phyloP scores from a whole-genome alignment of 2,797 vertebrate genomes.

The Fundulus diaphanus region DNA sequence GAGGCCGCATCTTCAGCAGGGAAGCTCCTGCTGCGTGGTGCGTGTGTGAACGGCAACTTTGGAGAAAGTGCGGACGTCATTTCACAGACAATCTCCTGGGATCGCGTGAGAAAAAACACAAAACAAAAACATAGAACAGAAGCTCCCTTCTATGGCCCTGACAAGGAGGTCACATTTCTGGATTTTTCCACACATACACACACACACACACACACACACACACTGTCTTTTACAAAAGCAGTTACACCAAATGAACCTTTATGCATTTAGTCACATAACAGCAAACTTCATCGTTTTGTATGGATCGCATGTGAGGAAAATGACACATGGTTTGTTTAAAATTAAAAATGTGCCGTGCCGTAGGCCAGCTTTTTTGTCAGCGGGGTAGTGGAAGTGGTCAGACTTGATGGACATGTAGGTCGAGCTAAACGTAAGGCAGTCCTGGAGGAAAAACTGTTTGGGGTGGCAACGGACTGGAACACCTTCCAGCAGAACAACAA shows the following conservation, averaged over 20 bases:
- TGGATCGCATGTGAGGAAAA: not conserved
- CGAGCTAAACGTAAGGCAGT: not conserved
- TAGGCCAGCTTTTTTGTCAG: not conserved
- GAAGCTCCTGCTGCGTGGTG: not conserved
- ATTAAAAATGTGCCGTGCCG: not conserved
- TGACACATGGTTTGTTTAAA: not conserved
- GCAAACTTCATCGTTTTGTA: not conserved
- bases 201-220: not conserved
- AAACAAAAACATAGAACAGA: not conserved
- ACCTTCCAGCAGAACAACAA: not conserved
- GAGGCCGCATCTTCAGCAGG: not conserved
- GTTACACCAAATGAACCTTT: no score
- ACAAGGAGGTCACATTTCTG: not conserved
- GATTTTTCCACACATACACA: not conserved
- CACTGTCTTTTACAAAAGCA: not conserved
- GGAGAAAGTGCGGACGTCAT: no score
- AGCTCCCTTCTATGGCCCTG: not conserved
- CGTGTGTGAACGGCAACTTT: not conserved
- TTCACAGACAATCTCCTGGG: not conserved
- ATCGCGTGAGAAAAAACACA: no score
- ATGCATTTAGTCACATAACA: not conserved
- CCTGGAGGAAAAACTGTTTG: not conserved
- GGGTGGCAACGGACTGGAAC: not conserved
- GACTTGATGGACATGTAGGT: not conserved
- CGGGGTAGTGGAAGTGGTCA: not conserved